Base-by-base conservation (phyloP, 2,888 invertebrate species). In the Nemotelus pantherinus region DNA sequence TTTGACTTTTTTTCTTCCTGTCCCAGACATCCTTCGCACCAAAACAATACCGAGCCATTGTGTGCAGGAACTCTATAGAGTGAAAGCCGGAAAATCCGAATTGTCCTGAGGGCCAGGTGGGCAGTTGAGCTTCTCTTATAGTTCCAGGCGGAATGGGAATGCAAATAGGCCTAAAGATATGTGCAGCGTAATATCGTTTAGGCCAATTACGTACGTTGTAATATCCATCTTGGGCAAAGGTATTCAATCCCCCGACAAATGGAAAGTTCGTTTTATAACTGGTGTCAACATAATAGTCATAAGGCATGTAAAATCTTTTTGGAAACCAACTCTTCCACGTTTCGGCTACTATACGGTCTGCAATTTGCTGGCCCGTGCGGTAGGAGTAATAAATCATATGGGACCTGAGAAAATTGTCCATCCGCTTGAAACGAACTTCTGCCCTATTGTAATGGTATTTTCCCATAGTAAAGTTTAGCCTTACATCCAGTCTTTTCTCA, bases 361-460 rank as follows among this genome's bases (percentile, higher is more conserved):
- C 65, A 10, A 67, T 45, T n/a, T 67, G 65, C 47, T 67, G 65
- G n/a, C n/a, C 44, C 3, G 65, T 67, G 9, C 65, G 65, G 25
- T 67, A 67, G 3, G 65, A 44, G 39, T 67, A 67, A 47, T 67
- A 67, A 3, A 67, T 48, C 65, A 67, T 67, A 10, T 44, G 47
- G 2, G n/a, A 67, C 45, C 39, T 10, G 45, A 25, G 25, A 47
- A 5, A n/a, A n/a, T 10, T 10, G 10, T 67, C 65, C 65, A 67
- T 67, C 25, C 65, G 65, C 47, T 67, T 67, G 45, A 67, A 67
- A 4, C 65, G 45, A 25, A 67, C 25, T 67, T 67, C 65, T 67
- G 9, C 45, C 3, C 3, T 1, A 4, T 67, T 10, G 6, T 47
- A 7, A 25, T 67, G 43, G 25, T 67, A n/a, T 1, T 9, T 3